A percentile compares a stretch with the other conserved stretches of the same genome.
phyloP scores from a whole-genome alignment of 1,140 invertebrate genomes.

The Rhopalosiphum padi region DNA sequence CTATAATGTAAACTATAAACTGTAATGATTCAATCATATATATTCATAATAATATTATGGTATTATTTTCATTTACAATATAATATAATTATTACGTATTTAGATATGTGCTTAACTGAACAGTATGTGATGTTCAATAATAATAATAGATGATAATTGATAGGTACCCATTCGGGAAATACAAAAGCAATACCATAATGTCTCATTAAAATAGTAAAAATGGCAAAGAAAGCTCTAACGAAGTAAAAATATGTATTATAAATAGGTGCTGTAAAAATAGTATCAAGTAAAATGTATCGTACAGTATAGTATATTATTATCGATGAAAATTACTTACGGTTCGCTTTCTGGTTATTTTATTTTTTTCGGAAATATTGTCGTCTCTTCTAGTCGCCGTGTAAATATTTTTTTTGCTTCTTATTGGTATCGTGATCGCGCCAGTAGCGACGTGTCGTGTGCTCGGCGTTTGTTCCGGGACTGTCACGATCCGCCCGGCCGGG shows the following conservation, averaged over 20 bases:
- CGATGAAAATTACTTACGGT: background rate
- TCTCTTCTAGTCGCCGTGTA: background rate
- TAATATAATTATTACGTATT: background rate
- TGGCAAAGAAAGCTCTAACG: background rate
- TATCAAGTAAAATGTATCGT: background rate
- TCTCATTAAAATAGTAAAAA: background rate
- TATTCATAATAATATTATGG: background rate
- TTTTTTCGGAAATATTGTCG: background rate
- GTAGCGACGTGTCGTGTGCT: background rate
- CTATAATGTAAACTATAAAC: background rate
- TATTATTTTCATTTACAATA: background rate
- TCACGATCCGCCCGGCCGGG: conserved; percentile 17
- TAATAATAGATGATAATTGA: background rate
- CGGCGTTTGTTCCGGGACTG: conserved; percentile 39
- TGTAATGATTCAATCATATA: background rate
- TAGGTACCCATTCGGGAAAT: background rate
- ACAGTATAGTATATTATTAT: background rate
- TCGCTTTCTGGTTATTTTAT: background rate
- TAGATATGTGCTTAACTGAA: too few species aligned
- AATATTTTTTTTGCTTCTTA: background rate
- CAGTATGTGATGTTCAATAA: background rate
- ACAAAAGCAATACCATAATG: background rate
- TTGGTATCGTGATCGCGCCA: background rate
- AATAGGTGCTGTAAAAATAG: background rate
- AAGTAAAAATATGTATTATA: background rate